Evolutionary conservation across 1,140 invertebrate genomes (phyloP), one percentile per base, ranked within the genome.

Genomic region (Micrasema longulum): DNA sequence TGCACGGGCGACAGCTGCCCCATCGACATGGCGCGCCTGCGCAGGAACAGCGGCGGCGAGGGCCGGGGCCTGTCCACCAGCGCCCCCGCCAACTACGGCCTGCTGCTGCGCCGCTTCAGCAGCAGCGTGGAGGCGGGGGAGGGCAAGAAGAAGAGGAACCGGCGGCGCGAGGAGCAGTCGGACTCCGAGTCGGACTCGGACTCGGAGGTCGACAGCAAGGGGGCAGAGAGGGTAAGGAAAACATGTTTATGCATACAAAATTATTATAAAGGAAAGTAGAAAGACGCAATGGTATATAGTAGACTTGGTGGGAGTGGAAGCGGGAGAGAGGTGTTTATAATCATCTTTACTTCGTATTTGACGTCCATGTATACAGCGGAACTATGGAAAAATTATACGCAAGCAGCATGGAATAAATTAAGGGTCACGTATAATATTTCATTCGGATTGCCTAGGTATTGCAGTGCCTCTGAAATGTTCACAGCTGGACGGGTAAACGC

Each of bases 131-230:
- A 81, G 0, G 83, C 86, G 53, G 82, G 81, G 0, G 83, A 86
- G 52, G 81, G 85, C 74, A 79, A 87, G 23, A 78, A 82, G 11
- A 80, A 81, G 78, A 79, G 83, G 72, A 79, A 80, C 53, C 66
- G 75, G 6, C 73, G 79, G 16, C 74, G 79, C 14, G 79, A 80
- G 6, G 82, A 86, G 1, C n/a, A n/a, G n/a, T 82, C 79, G 43
- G 87, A 88, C 35, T 84, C 81, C 55, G 88, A 88, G 22, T 87
- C 85, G 18, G 88, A 89, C 52, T 85, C 81, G n/a, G 86, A 87
- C 66, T 89, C 87, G 1, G 88, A 90, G 36, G 86, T 85, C 9
- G 88, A 89, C 74, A 83, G 83, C 77, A 87, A 87, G 72, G 82
- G 84, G 36, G 82, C 81, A 43, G 84, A 87, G 72, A 78, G 85